Evolutionary conservation across 2,797 vertebrate species (phyloP).

Genomic region (Lagorchestes hirsutus): DNA sequence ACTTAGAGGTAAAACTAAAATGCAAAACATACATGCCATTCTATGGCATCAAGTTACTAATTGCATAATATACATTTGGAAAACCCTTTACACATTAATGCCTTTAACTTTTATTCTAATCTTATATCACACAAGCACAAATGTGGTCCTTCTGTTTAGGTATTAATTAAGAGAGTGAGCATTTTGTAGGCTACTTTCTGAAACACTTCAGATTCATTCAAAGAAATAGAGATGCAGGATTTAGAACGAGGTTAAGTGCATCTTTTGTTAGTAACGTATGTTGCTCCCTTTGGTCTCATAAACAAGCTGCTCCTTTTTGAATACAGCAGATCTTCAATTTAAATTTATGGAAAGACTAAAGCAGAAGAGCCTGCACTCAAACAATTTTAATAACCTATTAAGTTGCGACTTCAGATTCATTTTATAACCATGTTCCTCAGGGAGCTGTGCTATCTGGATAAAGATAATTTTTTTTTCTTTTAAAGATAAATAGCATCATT

Average conservation of each 20-base stretch:
- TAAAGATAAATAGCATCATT: constrained; percentile 93
- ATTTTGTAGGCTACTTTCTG: constrained; percentile 78
- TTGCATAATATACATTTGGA: constrained; percentile 31
- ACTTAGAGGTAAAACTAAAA: constrained; percentile 52
- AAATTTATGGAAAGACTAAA: constrained; percentile 90
- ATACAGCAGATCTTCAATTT: constrained; percentile 86
- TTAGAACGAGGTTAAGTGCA: constrained; percentile 75
- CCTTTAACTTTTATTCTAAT: constrained; percentile 69
- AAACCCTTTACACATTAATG: constrained; percentile 53
- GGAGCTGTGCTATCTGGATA: constrained; percentile 93
- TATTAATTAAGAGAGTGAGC: constrained; percentile 65
- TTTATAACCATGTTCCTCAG: constrained; percentile 97
- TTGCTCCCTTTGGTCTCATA: constrained; percentile 84
- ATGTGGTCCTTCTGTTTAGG: constrained; percentile 42
- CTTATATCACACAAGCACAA: constrained; percentile 62
- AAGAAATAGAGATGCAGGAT: constrained; percentile 74
- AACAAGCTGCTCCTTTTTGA: constrained; percentile 85
- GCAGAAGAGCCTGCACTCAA: constrained; percentile 87
- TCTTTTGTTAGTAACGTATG: constrained; percentile 83
- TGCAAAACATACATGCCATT: not conserved
- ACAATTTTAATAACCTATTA: constrained; percentile 99
- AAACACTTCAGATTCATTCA: constrained; percentile 74
- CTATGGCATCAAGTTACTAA: constrained; percentile 59
- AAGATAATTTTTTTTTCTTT: constrained; percentile 97
- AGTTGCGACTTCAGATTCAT: constrained; percentile 99